Evolutionary conservation across 2,888 invertebrate species (phyloP).

Genomic region (Drosophila silvestris): DNA sequence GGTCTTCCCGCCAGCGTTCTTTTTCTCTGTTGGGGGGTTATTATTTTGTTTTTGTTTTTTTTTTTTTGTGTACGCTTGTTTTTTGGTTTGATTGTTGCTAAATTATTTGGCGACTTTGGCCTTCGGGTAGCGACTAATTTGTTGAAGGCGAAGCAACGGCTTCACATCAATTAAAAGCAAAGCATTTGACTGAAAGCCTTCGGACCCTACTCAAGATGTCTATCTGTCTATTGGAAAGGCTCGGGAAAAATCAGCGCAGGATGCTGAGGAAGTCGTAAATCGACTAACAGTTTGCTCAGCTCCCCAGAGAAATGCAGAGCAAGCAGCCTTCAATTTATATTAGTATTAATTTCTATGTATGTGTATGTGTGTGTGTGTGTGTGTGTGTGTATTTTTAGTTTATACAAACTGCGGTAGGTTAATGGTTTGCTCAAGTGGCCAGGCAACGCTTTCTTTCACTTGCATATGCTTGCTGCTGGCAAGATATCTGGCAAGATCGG

Average conservation of each 20-base stretch:
- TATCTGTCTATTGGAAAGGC: conserved; percentile 63
- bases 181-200: conserved; percentile 79
- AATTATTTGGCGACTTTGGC: conserved; percentile 70
- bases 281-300: conserved; percentile 69
- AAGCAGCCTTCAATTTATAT: conserved; percentile 49
- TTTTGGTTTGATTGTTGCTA: conserved; percentile 31
- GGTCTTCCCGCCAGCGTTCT: conserved; percentile 11
- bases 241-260: conserved; percentile 57
- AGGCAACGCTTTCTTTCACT: conserved; percentile 73
- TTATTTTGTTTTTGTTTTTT: conserved; percentile 3
- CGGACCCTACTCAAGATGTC: conserved; percentile 83
- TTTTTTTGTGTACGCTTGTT: conserved; percentile 3
- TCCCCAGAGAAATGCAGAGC: conserved; percentile 24
- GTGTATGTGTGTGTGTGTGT: not conserved
- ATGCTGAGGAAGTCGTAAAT: conserved; percentile 78
- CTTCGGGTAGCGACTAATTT: conserved; percentile 63
- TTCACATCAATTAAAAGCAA: conserved; percentile 70
- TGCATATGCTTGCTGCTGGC: conserved; percentile 31
- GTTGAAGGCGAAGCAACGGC: conserved; percentile 42
- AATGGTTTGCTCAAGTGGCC: conserved; percentile 72
- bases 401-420: conserved; percentile 80
- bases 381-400: conserved; percentile 38
- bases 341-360: conserved; percentile 68
- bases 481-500: conserved; percentile 13
- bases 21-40: conserved; percentile 22